phyloP scores from a whole-genome alignment of 2,797 vertebrate species.

The Sebastes jordani region DNA sequence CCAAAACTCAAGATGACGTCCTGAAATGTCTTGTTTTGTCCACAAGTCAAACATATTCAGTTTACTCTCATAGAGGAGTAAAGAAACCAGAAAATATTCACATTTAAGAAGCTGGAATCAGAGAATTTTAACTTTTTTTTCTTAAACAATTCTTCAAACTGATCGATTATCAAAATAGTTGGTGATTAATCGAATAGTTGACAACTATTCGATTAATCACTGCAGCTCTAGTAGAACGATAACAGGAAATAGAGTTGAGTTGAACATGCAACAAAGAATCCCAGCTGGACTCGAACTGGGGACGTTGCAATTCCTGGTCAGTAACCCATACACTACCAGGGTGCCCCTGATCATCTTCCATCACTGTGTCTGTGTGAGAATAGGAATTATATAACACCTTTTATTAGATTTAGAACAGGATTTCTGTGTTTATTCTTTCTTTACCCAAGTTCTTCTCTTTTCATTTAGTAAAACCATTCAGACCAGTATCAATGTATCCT shows the following conservation, averaged over 20 bases:
- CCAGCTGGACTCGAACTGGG: neutral
- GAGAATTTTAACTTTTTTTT: too few species aligned
- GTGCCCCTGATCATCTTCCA: neutral
- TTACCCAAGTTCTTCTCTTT: neutral
- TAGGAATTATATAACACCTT: neutral
- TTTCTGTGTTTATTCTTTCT: neutral
- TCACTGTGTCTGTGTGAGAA: neutral
- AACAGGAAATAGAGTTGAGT: neutral
- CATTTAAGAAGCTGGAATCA: too few species aligned
- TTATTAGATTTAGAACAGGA: neutral
- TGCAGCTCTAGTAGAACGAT: neutral
- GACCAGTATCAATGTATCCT: neutral
- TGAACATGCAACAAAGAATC: neutral
- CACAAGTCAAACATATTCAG: too few species aligned
- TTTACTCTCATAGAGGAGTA: too few species aligned
- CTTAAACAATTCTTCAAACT: too few species aligned
- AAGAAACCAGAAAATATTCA: too few species aligned
- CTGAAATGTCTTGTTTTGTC: too few species aligned
- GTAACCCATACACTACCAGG: neutral
- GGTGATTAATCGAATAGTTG: too few species aligned
- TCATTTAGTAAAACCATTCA: neutral
- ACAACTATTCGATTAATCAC: too few species aligned
- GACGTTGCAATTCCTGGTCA: neutral
- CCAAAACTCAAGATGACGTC: too few species aligned
- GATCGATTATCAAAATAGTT: too few species aligned